Conservation (phyloP, 1,140 invertebrate genomes). For the Halotydeus destructor region DNA sequence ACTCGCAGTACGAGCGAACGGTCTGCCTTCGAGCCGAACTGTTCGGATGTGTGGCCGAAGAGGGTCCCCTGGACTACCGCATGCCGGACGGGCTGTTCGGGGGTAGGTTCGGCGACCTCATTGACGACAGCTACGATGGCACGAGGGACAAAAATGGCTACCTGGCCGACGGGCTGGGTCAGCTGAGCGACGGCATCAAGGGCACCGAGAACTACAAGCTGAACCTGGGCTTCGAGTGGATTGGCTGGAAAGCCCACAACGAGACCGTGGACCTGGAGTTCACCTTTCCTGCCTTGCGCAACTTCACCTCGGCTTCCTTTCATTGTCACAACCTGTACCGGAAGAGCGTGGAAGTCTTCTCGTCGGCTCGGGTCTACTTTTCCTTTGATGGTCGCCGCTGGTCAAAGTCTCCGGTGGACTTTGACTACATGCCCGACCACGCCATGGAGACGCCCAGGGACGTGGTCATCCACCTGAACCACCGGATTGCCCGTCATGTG, state of each 20-base stretch:
- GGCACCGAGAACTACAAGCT: conserved; percentile 55
- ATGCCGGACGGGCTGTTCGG: conserved; percentile 58
- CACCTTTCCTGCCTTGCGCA: conserved; percentile 63
- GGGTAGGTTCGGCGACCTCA: conserved; percentile 52
- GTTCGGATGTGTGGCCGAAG: conserved; percentile 62
- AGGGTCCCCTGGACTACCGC: conserved; percentile 53
- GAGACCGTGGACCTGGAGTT: conserved; percentile 42
- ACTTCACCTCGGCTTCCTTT: conserved; percentile 61
- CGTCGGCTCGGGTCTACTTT: conserved; percentile 51
- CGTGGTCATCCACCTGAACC: conserved; percentile 57
- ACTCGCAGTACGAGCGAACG: conserved; percentile 54
- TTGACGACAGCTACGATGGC: conserved; percentile 80
- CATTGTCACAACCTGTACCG: conserved; percentile 49
- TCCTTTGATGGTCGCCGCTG: conserved; percentile 51
- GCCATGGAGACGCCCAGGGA: conserved; percentile 60
- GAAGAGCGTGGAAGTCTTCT: conserved; percentile 49
- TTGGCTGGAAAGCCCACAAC: conserved; percentile 42
- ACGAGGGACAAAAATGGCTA: conserved; percentile 40
- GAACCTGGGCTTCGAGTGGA: conserved; percentile 63
- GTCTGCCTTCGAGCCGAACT: conserved; percentile 69
- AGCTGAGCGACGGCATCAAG: conserved; percentile 57
- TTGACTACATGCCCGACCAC: conserved; percentile 46
- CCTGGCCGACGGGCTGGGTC: conserved; percentile 56
- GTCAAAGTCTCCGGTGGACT: conserved; percentile 5
- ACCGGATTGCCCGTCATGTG: conserved; percentile 56